Conservation (phyloP, 2,797 vertebrate species). For the Muraenolepis orangiensis region DNA sequence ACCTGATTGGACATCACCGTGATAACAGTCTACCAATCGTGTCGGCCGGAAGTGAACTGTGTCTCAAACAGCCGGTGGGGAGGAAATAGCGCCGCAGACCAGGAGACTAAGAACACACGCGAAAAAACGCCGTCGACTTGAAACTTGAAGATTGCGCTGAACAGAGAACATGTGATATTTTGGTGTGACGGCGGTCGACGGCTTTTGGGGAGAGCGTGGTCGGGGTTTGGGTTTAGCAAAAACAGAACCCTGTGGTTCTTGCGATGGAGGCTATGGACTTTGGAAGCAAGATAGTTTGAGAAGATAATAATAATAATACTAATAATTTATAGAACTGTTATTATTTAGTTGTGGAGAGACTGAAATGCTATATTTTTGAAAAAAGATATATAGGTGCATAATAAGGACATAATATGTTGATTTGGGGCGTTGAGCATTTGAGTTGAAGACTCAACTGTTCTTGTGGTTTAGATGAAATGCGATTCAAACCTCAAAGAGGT, state of each 20-base stretch:
- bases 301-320: too few relatives aligned
- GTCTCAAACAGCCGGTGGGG: slow-evolving; percentile 89
- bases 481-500: slow-evolving; percentile 73
- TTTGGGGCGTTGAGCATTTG: slow-evolving; percentile 77
- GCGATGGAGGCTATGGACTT: slow-evolving; percentile 47
- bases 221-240: slow-evolving; percentile 32
- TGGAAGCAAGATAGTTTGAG: slow-evolving; percentile 56
- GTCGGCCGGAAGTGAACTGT: slow-evolving; percentile 95
- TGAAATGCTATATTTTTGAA: slow-evolving; percentile 95
- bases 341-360: slow-evolving; percentile 83
- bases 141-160: slow-evolving; percentile 68
- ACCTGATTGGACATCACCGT: slow-evolving; percentile 94
- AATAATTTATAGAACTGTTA: slow-evolving; percentile 83
- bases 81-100: slow-evolving; percentile 78
- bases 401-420: slow-evolving; percentile 78
- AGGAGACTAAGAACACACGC: slow-evolving; percentile 49
- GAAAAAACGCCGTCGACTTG: slow-evolving; percentile 48
- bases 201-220: slow-evolving; percentile 39
- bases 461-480: slow-evolving; percentile 78
- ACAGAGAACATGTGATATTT: slow-evolving; percentile 44
- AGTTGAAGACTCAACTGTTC: slow-evolving; percentile 55
- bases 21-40: slow-evolving; percentile 94
- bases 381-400: slow-evolving; percentile 77
- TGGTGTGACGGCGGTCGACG: slow-evolving; percentile 51
- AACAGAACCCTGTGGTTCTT: slow-evolving; percentile 36